Percentiles rank a stretch among this genome's conserved stretches.
Evolutionary conservation across 2,113 vertebrate species (phyloP).

Genomic region (Corynorhinus townsendii): DNA sequence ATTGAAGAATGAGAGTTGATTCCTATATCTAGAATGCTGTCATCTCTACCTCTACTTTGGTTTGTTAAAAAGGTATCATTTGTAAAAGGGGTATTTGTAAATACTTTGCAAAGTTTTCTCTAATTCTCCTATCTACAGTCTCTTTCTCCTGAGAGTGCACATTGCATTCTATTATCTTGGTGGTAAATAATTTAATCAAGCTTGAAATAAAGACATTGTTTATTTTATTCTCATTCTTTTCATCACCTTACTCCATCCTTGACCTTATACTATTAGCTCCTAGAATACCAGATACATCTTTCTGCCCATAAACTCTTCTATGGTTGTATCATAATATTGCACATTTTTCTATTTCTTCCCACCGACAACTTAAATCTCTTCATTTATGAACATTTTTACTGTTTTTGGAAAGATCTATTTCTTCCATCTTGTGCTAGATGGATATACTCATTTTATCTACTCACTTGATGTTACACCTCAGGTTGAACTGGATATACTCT

Average conservation of each 20-base stretch:
- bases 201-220: constrained; percentile 5
- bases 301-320: not conserved
- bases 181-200: not conserved
- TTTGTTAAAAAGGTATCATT: not conserved
- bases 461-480: constrained; percentile 11
- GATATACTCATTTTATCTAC: not conserved
- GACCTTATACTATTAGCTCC: not conserved
- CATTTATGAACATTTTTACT: not conserved
- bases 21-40: not conserved
- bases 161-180: not conserved
- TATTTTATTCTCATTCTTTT: not conserved
- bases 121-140: not conserved
- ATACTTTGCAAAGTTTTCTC: not conserved
- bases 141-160: not conserved
- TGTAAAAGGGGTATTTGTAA: not conserved
- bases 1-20: not conserved
- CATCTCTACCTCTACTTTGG: not conserved
- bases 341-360: not conserved
- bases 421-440: not conserved
- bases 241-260: not conserved
- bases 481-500: not conserved
- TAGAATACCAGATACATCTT: not conserved
- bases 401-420: not conserved
- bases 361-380: not conserved
- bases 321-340: not conserved